Evolutionary conservation across 37 sponge, comb jelly and placozoan genomes (phyloP), one percentile per base, ranked within the genome.

Genomic region (Mnemiopsis leidyi): DNA sequence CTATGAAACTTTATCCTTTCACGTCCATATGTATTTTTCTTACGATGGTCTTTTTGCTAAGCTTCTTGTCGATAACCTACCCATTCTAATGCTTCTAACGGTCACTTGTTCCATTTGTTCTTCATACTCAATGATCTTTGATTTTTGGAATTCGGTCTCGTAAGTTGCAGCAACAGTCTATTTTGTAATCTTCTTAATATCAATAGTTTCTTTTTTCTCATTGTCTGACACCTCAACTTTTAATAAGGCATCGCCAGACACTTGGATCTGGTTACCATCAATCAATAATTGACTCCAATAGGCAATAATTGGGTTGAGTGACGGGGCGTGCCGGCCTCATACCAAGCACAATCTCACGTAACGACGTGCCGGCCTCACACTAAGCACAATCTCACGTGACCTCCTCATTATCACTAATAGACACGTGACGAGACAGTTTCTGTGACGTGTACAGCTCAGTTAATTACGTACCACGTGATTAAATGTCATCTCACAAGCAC

Each of bases 401-500:
- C 61, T 48, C 61, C 5, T 48, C 61, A 48, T 18, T 5, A 48
- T 48, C 61, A 48, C 61, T 48, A 48, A 5, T 13, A 48, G 61
- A 48, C 61, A n/a, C n/a, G n/a, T n/a, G n/a, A n/a, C n/a, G n/a
- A n/a, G n/a, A n/a, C n/a, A n/a, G n/a, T n/a, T n/a, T n/a, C n/a
- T n/a, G n/a, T n/a, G n/a, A n/a, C n/a, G n/a, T n/a, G n/a, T n/a
- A n/a, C n/a, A 18, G 13, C 61, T 48, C 5, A 13, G 9, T 13
- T 48, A 48, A 13, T 48, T 48, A 48, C 5, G 75, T 23, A 18
- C n/a, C 75, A 71, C 75, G 75, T 71, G 75, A 71, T 71, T n/a
- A 71, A 29, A 28, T n/a, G 75, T 28, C 75, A n/a, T 71, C 75
- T 71, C 75, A 29, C 75, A 29, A 71, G 75, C 75, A n/a, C 75